Evolutionary conservation across 2,113 vertebrate genomes (phyloP), one percentile per base, ranked within the genome.

Genomic region (Osmerus mordax): DNA sequence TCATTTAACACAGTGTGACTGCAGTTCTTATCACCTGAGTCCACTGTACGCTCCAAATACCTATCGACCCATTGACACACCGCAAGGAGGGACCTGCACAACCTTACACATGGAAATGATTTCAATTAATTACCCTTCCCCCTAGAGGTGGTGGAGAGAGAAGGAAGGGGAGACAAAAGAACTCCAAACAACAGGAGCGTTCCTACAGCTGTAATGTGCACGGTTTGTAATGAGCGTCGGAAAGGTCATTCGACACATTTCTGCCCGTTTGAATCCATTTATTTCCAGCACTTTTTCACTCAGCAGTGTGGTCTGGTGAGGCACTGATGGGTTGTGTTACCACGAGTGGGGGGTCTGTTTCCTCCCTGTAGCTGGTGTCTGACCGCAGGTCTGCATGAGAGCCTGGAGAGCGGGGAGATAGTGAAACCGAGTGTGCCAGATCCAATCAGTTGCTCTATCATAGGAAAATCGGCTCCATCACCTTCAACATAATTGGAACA

Each of bases 201-300:
- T 88, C 85, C 88, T 87, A 81, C 75, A 18, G 15, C 54, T 56
- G 81, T 81, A 87, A 88, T 87, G 83, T 78, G 82, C 82, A 74
- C 83, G 77, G 82, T 80, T 89, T 87, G 81, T 88, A 91, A 90
- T 87, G 89, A 91, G 88, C 82, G 81, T 73, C 73, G 60, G 80
- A 92, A 92, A 92, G 91, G 92, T 93, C 89, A 90, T 92, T 87
- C 91, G 89, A 90, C 89, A 89, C 86, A 88, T 91, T 91, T 89
- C 87, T 87, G 83, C 83, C 86, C 81, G 86, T 87, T 89, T 88
- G 87, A 92, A 92, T 91, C 85, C 84, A 88, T 91, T 91, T 90
- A 85, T 90, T 90, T 89, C 83, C 78, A 90, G 88, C 88, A 86
- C 88, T 90, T 90, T 47, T 47, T 47, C 87, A 91, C 90, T 90